Percentiles rank a stretch among this genome's conserved stretches.
phyloP scores from a whole-genome alignment of 2,888 invertebrate genomes.

The Hofmannophila pseudospretella region DNA sequence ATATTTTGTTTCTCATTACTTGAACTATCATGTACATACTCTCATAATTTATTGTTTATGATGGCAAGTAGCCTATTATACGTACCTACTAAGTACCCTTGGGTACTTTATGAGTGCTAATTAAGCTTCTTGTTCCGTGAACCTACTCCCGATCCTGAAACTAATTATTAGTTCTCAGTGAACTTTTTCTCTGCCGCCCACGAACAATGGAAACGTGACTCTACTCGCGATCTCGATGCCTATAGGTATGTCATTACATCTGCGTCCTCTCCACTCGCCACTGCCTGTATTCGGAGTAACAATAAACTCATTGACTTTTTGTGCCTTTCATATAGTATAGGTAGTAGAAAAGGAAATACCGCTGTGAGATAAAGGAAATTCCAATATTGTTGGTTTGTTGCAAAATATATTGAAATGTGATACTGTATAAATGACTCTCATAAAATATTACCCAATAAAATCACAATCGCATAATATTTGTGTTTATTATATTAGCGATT shows the following conservation, averaged over 20 bases:
- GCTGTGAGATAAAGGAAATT: no score
- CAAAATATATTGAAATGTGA: constrained; percentile 33
- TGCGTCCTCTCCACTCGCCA: constrained; percentile 28
- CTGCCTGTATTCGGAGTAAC: constrained; percentile 16
- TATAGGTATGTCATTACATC: constrained; percentile 36
- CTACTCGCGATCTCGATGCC: constrained; percentile 51
- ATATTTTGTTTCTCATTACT: no score
- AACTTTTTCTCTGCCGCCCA: constrained; percentile 66
- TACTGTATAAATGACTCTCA: constrained; percentile 34
- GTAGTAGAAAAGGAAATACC: no score
- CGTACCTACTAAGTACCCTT: neutral
- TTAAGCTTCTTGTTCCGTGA: constrained; percentile 66
- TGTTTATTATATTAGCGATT: neutral
- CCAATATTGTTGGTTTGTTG: no score
- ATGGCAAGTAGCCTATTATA: no score
- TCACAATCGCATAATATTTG: constrained; percentile 5
- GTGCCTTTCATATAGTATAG: neutral
- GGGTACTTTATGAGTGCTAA: constrained; percentile 60
- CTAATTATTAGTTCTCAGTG: constrained; percentile 65
- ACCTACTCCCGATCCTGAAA: constrained; percentile 53
- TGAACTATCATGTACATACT: no score
- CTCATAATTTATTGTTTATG: no score
- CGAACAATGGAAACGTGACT: constrained; percentile 75
- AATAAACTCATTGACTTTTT: neutral
- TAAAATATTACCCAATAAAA: constrained; percentile 39